These are phyloP conservation scores for Notechis scutatus DNA, from an alignment of 2,113 vertebrate genomes.

Conservation along the genomic window DNA sequence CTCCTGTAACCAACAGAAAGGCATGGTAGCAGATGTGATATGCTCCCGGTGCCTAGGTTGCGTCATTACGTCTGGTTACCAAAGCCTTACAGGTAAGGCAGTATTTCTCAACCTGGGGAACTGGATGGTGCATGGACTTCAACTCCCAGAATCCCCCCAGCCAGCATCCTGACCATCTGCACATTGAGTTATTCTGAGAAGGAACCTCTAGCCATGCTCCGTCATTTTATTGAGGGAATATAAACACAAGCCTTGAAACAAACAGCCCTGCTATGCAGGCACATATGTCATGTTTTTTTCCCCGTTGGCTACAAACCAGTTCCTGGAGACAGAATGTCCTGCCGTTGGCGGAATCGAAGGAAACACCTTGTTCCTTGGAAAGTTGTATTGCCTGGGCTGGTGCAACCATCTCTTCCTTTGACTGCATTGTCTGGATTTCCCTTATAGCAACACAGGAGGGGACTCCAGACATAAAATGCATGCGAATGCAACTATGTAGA, in stretches of 20 bases:
- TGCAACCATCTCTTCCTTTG: conserved; percentile 6
- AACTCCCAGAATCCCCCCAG: not conserved
- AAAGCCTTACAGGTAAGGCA: not conserved
- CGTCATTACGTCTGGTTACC: not conserved
- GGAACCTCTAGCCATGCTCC: not conserved
- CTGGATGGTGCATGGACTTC: not conserved
- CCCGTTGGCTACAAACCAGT: not conserved
- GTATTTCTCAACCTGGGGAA: not conserved
- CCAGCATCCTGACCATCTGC: not conserved
- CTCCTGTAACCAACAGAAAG: not conserved
- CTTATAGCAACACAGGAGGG: not conserved
- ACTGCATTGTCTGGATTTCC: conserved; percentile 21
- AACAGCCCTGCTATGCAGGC: not conserved
- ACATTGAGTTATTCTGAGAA: not conserved
- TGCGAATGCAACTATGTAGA: not conserved
- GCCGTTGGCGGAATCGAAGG: conserved; percentile 26
- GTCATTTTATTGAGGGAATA: not conserved
- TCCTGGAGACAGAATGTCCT: conserved; percentile 20
- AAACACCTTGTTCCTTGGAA: conserved; percentile 34
- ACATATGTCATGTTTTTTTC: not conserved
- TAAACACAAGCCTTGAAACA: not conserved
- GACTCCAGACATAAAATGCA: not conserved
- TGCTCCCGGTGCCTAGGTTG: not conserved
- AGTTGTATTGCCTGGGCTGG: not conserved
- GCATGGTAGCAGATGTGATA: not conserved